Percentiles rank a stretch among this genome's conserved stretches.
phyloP scores from a whole-genome alignment of 2,797 vertebrate species.

The Gallinago solitaria region DNA sequence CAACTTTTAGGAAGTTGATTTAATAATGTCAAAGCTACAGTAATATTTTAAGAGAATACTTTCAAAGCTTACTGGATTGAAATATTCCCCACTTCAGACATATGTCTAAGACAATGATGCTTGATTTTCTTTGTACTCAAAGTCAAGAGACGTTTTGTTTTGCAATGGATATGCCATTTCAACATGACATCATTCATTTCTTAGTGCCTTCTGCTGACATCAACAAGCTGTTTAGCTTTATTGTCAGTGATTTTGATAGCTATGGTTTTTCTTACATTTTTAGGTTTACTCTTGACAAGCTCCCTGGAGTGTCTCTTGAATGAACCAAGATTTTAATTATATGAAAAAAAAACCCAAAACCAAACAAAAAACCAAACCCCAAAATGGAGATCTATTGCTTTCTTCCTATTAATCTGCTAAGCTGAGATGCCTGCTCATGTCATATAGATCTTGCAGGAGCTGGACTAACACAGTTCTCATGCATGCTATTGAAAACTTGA shows the following conservation, averaged over 20 bases:
- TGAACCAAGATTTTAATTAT: background rate
- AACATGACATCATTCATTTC: background rate
- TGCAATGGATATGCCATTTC: background rate
- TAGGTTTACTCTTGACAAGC: background rate
- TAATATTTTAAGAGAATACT: background rate
- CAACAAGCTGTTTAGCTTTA: background rate
- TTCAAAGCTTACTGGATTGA: background rate
- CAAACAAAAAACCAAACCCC: too few species aligned
- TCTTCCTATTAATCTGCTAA: background rate
- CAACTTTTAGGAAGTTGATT: background rate
- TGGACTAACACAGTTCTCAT: background rate
- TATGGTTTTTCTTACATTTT: background rate
- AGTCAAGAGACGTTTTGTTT: background rate
- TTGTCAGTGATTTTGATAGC: background rate
- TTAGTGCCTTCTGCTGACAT: background rate
- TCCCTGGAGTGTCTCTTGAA: background rate
- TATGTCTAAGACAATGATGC: background rate
- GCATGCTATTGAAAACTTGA: background rate
- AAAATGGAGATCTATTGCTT: background rate
- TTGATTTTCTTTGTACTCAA: background rate
- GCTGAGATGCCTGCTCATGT: background rate
- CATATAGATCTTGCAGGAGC: background rate
- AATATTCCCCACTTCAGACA: background rate
- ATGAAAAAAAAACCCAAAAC: background rate
- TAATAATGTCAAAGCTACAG: background rate